Evolutionary conservation across 2,888 invertebrate species (phyloP), one percentile per base, ranked within the genome.

Genomic region (Oligia fasciuncula): DNA sequence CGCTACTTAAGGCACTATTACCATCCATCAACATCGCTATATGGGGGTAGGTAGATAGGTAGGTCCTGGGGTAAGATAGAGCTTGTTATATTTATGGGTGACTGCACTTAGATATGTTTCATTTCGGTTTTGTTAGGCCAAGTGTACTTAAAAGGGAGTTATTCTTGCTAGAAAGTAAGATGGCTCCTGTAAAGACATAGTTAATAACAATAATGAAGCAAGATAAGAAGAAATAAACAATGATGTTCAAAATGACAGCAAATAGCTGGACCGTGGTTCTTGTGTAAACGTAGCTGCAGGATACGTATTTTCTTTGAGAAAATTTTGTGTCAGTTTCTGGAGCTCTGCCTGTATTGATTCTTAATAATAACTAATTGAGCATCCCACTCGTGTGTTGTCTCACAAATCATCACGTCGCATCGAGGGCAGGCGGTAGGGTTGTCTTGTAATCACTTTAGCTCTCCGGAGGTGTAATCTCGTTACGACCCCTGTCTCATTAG

Each of bases 401-500:
- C 89, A 92, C 93, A 93, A 94, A 93, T 93, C 93, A 93, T 93
- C 91, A 85, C 80, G 66, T 80, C 43, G 43, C 57, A 70, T 54
- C 40, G 74, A 75, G 57, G 49, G 70, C 60, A 60, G 62, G 86
- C 85, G 65, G 81, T 68, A 81, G 90, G 81, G 85, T 83, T 85
- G 76, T 89, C 89, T 87, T 91, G 93, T 95, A 95, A 95, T 95
- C 94, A 94, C 92, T 93, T 92, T 92, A 93, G 88, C 83, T 88
- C 90, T 88, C 85, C 73, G 43, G 80, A 79, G 85, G 88, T 84
- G 89, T 94, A 93, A 94, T 94, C 93, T 90, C 83, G 91, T 94
- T 94, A 93, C 81, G 82, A 88, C 90, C 92, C 93, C 87, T 89
- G 92, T 88, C 92, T 94, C 94, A 94, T 94, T 94, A 94, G 92